Evolutionary conservation across 2,888 invertebrate genomes (phyloP).

Genomic region (Brenthis ino): DNA sequence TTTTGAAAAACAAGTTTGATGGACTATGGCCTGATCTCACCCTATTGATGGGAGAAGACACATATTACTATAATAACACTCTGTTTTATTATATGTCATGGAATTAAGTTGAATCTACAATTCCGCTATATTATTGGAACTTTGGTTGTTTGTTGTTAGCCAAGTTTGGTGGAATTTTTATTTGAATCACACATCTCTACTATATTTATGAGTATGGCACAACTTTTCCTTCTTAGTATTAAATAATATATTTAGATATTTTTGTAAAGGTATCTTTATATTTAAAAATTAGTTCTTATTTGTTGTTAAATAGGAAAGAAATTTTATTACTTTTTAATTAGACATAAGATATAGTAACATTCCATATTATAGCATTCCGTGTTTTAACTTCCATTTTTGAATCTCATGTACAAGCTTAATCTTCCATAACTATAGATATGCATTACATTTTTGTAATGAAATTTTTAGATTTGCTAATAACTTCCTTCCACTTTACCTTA

Average conservation of each 20-base stretch:
- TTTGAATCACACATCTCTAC: background rate
- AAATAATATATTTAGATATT: slow-evolving; percentile 11
- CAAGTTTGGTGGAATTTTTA: no score
- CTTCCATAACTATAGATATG: background rate
- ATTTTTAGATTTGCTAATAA: background rate
- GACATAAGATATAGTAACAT: slow-evolving; percentile 12
- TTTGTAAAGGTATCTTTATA: slow-evolving; percentile 12
- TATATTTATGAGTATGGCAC: slow-evolving; percentile 12
- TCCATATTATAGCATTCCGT: slow-evolving; percentile 24
- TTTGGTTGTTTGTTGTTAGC: no score
- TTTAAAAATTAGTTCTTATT: slow-evolving; percentile 21
- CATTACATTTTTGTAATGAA: background rate
- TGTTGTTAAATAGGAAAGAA: slow-evolving; percentile 15
- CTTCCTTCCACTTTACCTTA: no score
- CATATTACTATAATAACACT: no score
- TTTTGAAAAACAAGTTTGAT: no score
- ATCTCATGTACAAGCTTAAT: slow-evolving; percentile 18
- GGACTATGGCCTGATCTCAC: no score
- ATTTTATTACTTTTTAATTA: slow-evolving; percentile 22
- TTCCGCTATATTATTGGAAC: no score
- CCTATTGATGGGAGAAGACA: no score
- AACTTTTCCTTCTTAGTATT: slow-evolving; percentile 13
- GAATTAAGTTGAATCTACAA: no score
- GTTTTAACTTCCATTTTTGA: slow-evolving; percentile 12
- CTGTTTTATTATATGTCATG: no score